phyloP scores from a whole-genome alignment of 2,888 invertebrate genomes.

The Stomorhina lunata region DNA sequence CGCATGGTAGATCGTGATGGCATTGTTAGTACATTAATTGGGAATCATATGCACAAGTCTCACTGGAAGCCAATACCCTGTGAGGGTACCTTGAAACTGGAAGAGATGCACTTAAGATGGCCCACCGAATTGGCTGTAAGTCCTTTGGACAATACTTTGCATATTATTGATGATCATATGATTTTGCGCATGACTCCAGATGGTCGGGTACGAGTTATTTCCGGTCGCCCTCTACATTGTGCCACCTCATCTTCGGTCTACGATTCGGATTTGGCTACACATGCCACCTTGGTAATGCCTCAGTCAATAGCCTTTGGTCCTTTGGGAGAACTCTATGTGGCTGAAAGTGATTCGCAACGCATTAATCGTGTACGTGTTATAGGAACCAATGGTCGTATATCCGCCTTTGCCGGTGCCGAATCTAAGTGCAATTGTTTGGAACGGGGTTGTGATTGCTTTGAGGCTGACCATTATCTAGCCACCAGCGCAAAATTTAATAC shows the following conservation, averaged over 20 bases:
- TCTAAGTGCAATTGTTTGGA: constrained; percentile 96
- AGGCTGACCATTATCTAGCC: constrained; percentile 94
- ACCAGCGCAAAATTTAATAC: constrained; percentile 96
- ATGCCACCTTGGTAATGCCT: constrained; percentile 94
- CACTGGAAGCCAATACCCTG: constrained; percentile 97
- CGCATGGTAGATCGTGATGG: constrained; percentile 95
- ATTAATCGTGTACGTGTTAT: constrained; percentile 95
- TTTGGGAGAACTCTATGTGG: constrained; percentile 94
- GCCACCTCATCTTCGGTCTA: constrained; percentile 89
- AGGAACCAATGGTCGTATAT: constrained; percentile 95
- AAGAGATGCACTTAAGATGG: constrained; percentile 96
- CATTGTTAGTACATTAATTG: constrained; percentile 94
- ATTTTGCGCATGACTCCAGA: constrained; percentile 94
- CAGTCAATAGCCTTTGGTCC: constrained; percentile 97
- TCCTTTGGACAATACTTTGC: constrained; percentile 95
- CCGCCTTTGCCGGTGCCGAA: constrained; percentile 96
- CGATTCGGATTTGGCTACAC: constrained; percentile 93
- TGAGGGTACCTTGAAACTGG: constrained; percentile 93
- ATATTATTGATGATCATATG: constrained; percentile 98
- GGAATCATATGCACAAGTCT: constrained; percentile 95
- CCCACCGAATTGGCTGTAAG: constrained; percentile 97
- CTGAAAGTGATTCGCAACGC: constrained; percentile 96
- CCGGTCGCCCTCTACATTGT: constrained; percentile 95
- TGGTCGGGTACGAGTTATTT: constrained; percentile 94
- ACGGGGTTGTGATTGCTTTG: constrained; percentile 94